Percentiles rank a stretch among this genome's conserved stretches.
Conservation (phyloP, 2,113 vertebrate genomes). For the Lamprologus tigripictilis region DNA sequence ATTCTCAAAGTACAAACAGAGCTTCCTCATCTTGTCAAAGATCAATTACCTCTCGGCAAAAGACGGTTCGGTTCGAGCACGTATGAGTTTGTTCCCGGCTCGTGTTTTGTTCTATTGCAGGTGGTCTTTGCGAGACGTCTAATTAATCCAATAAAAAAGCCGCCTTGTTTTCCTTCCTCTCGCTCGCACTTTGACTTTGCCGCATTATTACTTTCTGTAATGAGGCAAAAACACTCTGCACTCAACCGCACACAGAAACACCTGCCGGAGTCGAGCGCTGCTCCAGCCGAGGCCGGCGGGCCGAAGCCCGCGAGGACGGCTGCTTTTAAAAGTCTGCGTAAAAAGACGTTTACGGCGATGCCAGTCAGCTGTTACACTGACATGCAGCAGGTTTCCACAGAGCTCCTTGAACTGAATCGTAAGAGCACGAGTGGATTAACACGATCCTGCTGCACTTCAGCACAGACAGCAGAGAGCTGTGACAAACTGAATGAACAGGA, state of each 20-base stretch:
- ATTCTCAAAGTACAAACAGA: conserved; percentile 39
- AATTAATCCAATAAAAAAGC: conserved; percentile 72
- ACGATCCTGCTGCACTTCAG: not conserved
- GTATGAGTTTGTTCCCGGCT: conserved; percentile 25
- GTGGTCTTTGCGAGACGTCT: conserved; percentile 69
- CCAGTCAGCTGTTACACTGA: not conserved
- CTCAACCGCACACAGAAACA: conserved; percentile 38
- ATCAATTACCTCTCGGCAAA: conserved; percentile 18
- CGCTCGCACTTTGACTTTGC: conserved; percentile 62
- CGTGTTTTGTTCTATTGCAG: conserved; percentile 65
- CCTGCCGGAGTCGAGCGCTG: conserved; percentile 15
- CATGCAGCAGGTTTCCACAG: rapidly evolving
- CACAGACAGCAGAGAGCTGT: conserved; percentile 5
- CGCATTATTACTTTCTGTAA: conserved; percentile 73
- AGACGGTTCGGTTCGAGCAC: conserved; percentile 14
- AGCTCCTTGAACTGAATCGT: not conserved
- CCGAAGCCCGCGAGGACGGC: conserved; percentile 6
- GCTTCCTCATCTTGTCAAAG: conserved; percentile 4
- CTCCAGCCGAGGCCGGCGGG: conserved; percentile 18
- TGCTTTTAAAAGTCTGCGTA: not conserved
- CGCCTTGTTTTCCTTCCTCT: conserved; percentile 68
- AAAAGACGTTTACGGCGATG: not conserved
- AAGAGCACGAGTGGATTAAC: not conserved
- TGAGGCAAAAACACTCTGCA: conserved; percentile 65
- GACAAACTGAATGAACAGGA: conserved; percentile 45